These are phyloP conservation scores for Altica lythri DNA, from an alignment of 2,888 invertebrate genomes.

Conservation along the genomic window DNA sequence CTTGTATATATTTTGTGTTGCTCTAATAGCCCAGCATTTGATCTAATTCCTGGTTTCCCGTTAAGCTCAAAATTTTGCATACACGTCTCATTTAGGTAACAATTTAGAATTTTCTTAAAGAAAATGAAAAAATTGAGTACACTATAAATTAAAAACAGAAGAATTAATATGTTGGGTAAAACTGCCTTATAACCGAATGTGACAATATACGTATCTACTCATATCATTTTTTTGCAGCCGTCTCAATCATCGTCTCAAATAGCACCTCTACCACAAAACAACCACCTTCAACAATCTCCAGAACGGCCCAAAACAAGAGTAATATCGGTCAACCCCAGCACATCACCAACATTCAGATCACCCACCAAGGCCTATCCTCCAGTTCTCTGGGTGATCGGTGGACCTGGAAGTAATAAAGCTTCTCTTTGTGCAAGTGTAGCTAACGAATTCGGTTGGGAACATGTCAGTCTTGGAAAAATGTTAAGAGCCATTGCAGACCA, in stretches of 20 bases:
- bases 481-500: slow-evolving; percentile 72
- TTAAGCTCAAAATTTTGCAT: too few species aligned
- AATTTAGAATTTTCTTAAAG: too few species aligned
- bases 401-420: slow-evolving; percentile 91
- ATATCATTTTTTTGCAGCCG: slow-evolving; percentile 29
- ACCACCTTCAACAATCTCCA: slow-evolving; percentile 33
- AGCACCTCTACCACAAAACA: slow-evolving; percentile 23
- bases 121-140: too few species aligned
- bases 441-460: slow-evolving; percentile 64
- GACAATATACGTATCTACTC: too few species aligned
- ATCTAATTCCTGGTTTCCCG: too few species aligned
- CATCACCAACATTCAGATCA: slow-evolving; percentile 43
- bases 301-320: slow-evolving; percentile 52
- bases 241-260: slow-evolving; percentile 23
- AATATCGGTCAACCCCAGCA: slow-evolving; percentile 48
- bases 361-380: slow-evolving; percentile 55
- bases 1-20: too few species aligned
- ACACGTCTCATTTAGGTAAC: too few species aligned
- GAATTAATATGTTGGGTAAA: too few species aligned
- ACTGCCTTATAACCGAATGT: too few species aligned
- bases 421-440: slow-evolving; percentile 74
- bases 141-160: too few species aligned
- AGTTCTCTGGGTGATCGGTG: slow-evolving; percentile 68
- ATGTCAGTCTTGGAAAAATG: slow-evolving; percentile 69
- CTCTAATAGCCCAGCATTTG: too few species aligned